A percentile compares a stretch with the other conserved stretches of the same genome.
These are phyloP conservation scores for Hymenopus coronatus DNA, from an alignment of 2,888 invertebrate species.

Conservation along the genomic window DNA sequence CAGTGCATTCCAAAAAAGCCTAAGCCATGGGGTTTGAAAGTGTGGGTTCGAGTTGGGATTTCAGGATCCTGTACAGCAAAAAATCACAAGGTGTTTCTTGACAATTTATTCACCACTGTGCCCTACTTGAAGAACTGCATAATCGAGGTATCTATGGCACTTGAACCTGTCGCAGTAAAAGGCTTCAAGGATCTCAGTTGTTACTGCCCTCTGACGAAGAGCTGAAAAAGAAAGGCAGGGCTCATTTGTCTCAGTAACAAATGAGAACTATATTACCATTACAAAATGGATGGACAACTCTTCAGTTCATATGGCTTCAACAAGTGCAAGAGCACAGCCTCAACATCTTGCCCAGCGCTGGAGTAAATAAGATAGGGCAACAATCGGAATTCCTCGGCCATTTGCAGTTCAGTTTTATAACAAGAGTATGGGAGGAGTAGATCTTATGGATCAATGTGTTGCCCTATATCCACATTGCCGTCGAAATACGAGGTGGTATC, in stretches of 20 bases:
- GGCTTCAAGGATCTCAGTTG: no score
- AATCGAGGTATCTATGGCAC: no score
- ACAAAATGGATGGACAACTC: constrained; percentile 28
- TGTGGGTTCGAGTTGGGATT: no score
- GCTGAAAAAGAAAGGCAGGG: no score
- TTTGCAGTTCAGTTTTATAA: constrained; percentile 15
- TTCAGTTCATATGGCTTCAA: constrained; percentile 2
- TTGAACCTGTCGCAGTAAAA: no score
- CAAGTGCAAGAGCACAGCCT: neutral
- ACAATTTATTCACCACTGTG: no score
- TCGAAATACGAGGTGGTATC: constrained; percentile 16
- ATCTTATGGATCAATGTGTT: constrained; percentile 15
- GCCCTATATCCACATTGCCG: constrained; percentile 2
- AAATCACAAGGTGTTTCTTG: no score
- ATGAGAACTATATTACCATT: neutral
- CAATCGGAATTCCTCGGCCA: neutral
- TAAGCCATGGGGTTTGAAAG: no score
- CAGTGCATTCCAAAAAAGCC: no score
- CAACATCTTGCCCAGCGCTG: neutral
- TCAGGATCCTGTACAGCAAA: no score
- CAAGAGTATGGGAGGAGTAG: constrained; percentile 24
- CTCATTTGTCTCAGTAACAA: neutral
- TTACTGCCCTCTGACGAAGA: no score
- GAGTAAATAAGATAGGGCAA: neutral
- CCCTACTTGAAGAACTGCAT: no score